Conservation (phyloP, 2,113 vertebrate species). For the Pangasianodon gigas region DNA sequence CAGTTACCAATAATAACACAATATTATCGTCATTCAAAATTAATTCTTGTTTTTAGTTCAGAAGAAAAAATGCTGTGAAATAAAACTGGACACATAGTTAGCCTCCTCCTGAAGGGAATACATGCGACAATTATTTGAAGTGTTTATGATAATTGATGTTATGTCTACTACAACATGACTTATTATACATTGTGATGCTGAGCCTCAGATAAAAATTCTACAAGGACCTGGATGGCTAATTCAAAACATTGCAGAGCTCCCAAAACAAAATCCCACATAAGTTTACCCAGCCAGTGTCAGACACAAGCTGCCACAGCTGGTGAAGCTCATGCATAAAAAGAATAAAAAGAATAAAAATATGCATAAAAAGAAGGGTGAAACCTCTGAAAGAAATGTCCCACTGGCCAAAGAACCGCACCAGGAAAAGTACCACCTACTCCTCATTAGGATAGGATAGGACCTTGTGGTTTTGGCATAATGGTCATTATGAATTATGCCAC, state of each 20-base stretch:
- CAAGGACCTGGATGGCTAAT: neutral
- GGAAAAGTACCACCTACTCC: neutral
- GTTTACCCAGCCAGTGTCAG: neutral
- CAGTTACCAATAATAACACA: neutral
- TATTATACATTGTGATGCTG: neutral
- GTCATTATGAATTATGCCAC: neutral
- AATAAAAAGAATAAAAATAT: neutral
- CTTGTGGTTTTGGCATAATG: neutral
- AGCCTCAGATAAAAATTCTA: neutral
- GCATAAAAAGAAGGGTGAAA: neutral
- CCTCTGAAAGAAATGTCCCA: neutral
- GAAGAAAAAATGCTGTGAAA: neutral
- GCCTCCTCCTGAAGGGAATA: neutral
- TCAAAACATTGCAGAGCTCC: neutral
- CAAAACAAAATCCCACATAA: neutral
- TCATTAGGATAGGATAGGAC: neutral
- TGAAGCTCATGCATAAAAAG: neutral
- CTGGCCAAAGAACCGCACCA: neutral
- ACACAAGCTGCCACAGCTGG: neutral
- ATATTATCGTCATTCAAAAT: neutral
- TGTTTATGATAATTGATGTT: neutral
- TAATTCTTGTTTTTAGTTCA: neutral
- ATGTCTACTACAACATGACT: neutral
- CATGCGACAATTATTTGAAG: neutral
- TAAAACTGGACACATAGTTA: neutral